Conservation (phyloP, 2,888 invertebrate genomes). For the Caenorhabditis sp. region DNA sequence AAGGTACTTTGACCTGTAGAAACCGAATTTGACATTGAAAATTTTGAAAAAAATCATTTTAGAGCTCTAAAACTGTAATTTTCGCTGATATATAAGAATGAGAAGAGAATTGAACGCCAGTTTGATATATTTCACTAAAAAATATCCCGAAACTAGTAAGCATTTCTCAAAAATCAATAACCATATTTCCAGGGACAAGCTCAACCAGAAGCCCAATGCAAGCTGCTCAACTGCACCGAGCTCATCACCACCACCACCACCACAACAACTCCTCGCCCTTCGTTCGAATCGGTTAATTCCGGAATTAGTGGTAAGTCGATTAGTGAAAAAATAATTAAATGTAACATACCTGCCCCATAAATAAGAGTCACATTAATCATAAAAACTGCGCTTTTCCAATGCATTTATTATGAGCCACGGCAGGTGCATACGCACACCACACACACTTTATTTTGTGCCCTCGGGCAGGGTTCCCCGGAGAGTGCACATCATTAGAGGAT, state of each 20-base stretch:
- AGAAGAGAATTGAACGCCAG: no score
- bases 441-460: conserved; percentile 17
- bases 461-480: conserved; percentile 17
- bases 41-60: no score
- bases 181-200: neutral
- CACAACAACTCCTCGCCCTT: conserved; percentile 35
- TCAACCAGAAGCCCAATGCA: conserved; percentile 9
- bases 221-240: conserved; percentile 47
- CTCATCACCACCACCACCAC: conserved; percentile 52
- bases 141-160: no score
- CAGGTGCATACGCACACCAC: conserved; percentile 2
- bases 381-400: neutral
- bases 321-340: neutral
- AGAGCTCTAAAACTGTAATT: no score
- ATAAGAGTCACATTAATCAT: neutral
- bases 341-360: neutral
- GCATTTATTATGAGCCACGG: neutral
- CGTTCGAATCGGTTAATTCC: conserved; percentile 29
- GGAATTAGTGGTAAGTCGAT: conserved; percentile 24
- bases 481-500: conserved; percentile 40
- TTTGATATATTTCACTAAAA: no score
- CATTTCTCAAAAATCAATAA: no score
- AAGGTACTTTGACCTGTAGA: no score
- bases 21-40: neutral
- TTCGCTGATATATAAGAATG: no score